These are phyloP conservation scores for Copidosoma floridanum DNA, from an alignment of 1,140 invertebrate species.

Conservation along the genomic window DNA sequence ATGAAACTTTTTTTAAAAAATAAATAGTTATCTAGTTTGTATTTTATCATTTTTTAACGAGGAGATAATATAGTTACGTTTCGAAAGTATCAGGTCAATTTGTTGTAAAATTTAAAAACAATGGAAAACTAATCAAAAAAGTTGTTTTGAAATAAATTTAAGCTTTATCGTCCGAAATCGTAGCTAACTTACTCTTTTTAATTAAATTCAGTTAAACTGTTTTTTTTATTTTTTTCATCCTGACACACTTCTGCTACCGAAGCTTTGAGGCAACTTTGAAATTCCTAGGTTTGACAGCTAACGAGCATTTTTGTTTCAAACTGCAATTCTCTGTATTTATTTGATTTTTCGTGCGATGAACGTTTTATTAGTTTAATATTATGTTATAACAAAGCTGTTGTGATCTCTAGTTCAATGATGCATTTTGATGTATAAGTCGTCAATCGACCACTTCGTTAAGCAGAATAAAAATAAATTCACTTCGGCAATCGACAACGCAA, in stretches of 20 bases:
- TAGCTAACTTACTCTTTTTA: conserved; percentile 20
- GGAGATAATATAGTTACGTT: no score
- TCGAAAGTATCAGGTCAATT: no score
- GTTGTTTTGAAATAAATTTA: no score
- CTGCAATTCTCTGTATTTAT: background rate
- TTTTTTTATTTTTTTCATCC: no score
- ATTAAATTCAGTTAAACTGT: conserved; percentile 25
- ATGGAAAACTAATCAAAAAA: no score
- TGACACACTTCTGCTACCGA: conserved; percentile 10
- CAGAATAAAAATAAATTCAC: no score
- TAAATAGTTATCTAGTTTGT: no score
- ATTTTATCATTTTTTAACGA: no score
- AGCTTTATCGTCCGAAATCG: no score
- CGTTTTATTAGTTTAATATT: background rate
- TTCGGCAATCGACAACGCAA: no score
- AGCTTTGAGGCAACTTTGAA: background rate
- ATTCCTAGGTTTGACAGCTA: conserved; percentile 14
- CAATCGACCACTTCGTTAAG: background rate
- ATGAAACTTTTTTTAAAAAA: no score
- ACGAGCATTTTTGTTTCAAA: background rate
- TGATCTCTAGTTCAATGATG: background rate
- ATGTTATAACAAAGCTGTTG: background rate
- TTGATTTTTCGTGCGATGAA: background rate
- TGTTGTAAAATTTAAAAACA: no score
- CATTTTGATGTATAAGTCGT: background rate